Evolutionary conservation across 2,797 vertebrate species (phyloP).

Genomic region (Eidolon dupreanum): DNA sequence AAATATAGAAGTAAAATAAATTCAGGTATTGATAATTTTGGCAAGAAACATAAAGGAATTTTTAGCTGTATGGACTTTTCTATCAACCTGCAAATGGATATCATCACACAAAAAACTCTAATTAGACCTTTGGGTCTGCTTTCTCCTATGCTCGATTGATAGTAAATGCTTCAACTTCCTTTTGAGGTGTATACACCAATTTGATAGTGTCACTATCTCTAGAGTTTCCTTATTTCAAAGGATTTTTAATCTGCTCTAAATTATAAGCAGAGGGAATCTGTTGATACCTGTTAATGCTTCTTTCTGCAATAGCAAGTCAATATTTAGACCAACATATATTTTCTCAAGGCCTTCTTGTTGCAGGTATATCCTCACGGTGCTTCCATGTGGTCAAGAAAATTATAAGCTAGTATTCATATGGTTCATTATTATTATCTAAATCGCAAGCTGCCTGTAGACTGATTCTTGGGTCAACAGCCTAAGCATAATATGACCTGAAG

Average conservation of each 20-base stretch:
- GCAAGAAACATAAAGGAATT: background rate
- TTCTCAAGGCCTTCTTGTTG: too few relatives aligned
- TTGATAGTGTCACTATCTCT: background rate
- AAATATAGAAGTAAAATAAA: conserved; percentile 2
- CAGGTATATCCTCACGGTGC: background rate
- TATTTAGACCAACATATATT: background rate
- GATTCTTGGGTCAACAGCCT: background rate
- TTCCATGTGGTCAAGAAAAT: background rate
- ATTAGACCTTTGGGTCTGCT: background rate
- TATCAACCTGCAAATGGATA: background rate
- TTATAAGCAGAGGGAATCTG: background rate
- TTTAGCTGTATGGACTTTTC: background rate
- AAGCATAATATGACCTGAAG: accelerated
- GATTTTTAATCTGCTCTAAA: background rate
- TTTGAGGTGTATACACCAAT: background rate
- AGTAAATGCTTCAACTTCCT: background rate
- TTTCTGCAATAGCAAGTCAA: background rate
- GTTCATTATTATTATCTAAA: background rate
- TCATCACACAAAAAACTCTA: background rate
- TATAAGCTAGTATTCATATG: background rate
- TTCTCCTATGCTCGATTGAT: background rate
- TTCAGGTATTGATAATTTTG: background rate
- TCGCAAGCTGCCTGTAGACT: background rate
- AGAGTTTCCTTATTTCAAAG: background rate
- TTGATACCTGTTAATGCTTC: background rate